Percentiles rank a stretch among this genome's conserved stretches.
phyloP scores from a whole-genome alignment of 2,797 vertebrate species.

The Pampus argenteus region DNA sequence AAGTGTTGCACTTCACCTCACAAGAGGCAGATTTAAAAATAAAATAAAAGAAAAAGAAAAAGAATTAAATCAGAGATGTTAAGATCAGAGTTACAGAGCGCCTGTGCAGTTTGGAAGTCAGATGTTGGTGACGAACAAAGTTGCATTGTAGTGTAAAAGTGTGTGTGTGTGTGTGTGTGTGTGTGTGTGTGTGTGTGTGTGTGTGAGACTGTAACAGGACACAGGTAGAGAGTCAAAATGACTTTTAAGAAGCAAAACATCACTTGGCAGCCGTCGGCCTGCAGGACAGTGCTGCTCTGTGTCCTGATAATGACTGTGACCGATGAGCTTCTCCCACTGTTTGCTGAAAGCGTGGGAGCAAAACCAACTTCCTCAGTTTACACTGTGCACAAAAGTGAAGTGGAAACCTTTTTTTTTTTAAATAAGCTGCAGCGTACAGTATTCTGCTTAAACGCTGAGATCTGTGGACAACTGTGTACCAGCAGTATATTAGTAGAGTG shows the following conservation, averaged over 20 bases:
- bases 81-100: not conserved
- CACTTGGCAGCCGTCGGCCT: conserved; percentile 43
- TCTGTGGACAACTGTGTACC: not conserved
- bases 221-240: conserved; percentile 44
- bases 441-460: not conserved
- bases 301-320: conserved; percentile 50
- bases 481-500: not conserved
- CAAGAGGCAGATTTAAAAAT: no score
- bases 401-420: not conserved
- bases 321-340: conserved; percentile 44
- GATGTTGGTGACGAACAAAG: conserved; percentile 9
- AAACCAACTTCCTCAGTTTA: conserved; percentile 48
- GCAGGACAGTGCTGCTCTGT: conserved; percentile 67
- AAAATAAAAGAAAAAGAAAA: no score
- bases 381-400: conserved; percentile 6
- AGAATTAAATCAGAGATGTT: no score
- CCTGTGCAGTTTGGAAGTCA: not conserved
- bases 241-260: conserved; percentile 28
- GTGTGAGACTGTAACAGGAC: conserved; percentile 49
- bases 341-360: conserved; percentile 67
- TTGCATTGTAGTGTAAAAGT: conserved; percentile 3
- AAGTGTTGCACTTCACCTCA: no score
- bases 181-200: conserved; percentile 16
- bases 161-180: conserved; percentile 4
- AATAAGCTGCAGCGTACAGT: not conserved